Evolutionary conservation across 2,113 vertebrate genomes (phyloP).

Genomic region (Nothoprocta perdicaria): DNA sequence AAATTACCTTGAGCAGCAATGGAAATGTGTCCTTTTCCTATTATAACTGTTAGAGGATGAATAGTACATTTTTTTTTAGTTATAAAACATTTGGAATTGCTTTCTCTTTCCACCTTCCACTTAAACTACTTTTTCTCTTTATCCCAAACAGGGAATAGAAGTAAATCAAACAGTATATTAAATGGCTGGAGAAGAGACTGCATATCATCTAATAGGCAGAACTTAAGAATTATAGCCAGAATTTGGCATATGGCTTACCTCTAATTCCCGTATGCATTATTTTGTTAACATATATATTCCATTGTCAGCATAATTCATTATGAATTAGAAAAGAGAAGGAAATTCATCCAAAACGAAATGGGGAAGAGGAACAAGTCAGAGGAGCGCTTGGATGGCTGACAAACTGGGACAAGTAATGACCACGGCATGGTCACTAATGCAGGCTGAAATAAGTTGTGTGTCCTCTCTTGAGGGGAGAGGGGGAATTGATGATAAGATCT

Average conservation of each 20-base stretch:
- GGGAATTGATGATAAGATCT: conserved; percentile 67
- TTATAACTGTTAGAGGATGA: background rate
- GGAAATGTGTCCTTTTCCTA: background rate
- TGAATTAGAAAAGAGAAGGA: conserved; percentile 55
- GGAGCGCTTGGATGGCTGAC: conserved; percentile 52
- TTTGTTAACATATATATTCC: conserved; percentile 61
- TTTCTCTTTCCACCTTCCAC: background rate
- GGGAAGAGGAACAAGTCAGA: conserved; percentile 21
- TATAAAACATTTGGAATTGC: background rate
- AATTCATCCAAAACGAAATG: conserved; percentile 64
- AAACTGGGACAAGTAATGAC: conserved; percentile 52
- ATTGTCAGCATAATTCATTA: conserved; percentile 51
- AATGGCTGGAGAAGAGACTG: conserved; percentile 25
- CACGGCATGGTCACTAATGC: conserved; percentile 36
- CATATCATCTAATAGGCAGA: background rate
- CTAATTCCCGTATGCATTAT: conserved; percentile 71
- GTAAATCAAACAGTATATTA: conserved; percentile 28
- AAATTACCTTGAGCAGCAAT: background rate
- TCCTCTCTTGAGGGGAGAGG: conserved; percentile 38
- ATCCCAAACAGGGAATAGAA: conserved; percentile 17
- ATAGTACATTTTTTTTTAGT: background rate
- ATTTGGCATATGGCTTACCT: conserved; percentile 59
- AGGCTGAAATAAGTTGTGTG: conserved; percentile 43
- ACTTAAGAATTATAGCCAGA: conserved; percentile 56
- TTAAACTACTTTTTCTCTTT: background rate